Evolutionary conservation across 2,113 vertebrate genomes (phyloP).

Genomic region (Notechis scutatus): DNA sequence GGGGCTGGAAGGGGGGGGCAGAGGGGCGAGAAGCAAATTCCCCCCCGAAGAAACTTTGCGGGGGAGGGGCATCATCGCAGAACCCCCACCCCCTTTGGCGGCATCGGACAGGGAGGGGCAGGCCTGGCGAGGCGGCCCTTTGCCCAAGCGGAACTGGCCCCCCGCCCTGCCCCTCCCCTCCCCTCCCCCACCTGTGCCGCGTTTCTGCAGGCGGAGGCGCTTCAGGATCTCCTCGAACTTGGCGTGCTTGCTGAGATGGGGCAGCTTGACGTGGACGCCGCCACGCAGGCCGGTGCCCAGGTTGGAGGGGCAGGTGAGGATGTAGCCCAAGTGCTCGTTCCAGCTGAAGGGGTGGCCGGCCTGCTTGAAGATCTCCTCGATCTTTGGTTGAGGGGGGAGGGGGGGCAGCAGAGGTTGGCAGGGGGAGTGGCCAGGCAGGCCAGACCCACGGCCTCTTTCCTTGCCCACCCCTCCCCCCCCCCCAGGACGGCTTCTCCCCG

Average conservation of each 20-base stretch:
- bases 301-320: conserved; percentile 94
- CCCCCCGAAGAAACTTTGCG: not conserved
- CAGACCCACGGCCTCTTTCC: not conserved
- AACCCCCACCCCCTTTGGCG: not conserved
- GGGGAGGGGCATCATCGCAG: not conserved
- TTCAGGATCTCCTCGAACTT: conserved; percentile 90
- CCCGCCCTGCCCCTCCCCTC: not conserved
- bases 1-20: no score
- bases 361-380: conserved; percentile 91
- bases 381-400: conserved; percentile 62
- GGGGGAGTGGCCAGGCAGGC: not conserved
- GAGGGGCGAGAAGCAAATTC: not conserved
- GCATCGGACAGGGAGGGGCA: not conserved
- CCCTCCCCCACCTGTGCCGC: conserved; percentile 82
- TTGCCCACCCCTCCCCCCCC: accelerated
- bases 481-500: not conserved
- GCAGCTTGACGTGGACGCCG: conserved; percentile 88
- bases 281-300: conserved; percentile 91
- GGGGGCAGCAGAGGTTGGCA: not conserved
- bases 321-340: conserved; percentile 90
- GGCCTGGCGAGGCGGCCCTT: accelerated
- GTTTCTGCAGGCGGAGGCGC: conserved; percentile 92
- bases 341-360: conserved; percentile 92
- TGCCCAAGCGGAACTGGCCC: not conserved
- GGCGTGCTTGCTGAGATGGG: conserved; percentile 88